A percentile compares a stretch with the other conserved stretches of the same genome.
These are phyloP conservation scores for Chrysogorgia sp. DNA, from an alignment of 92 coral and sea anemone species.

Conservation along the genomic window DNA sequence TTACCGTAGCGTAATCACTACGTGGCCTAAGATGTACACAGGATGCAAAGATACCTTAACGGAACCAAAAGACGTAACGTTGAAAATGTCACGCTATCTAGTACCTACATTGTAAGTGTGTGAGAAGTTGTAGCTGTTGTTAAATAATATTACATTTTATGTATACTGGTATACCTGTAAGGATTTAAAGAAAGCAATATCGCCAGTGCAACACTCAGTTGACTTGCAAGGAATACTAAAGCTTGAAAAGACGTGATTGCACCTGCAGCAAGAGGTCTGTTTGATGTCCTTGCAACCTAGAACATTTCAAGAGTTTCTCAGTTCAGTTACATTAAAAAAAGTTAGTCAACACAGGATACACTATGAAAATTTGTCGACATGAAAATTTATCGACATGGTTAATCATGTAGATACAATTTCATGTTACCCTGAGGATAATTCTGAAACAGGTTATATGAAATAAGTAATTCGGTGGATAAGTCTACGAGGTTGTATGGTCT, in stretches of 20 bases:
- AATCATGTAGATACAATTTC: neutral
- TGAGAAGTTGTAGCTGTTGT: neutral
- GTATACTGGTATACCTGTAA: conserved; percentile 69
- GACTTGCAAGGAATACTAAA: conserved; percentile 85
- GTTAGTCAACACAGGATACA: neutral
- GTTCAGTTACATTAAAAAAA: neutral
- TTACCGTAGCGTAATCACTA: too few relatives aligned
- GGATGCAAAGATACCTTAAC: too few relatives aligned
- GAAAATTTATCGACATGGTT: too few relatives aligned
- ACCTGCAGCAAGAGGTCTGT: conserved; percentile 93
- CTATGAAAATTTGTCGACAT: too few relatives aligned
- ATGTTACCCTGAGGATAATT: too few relatives aligned
- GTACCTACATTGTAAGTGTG: too few relatives aligned
- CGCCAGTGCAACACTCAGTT: conserved; percentile 75
- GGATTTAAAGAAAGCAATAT: conserved; percentile 78
- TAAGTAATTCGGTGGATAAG: too few relatives aligned
- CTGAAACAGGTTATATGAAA: neutral
- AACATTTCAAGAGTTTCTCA: neutral
- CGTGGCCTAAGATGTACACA: too few relatives aligned
- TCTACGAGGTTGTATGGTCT: too few relatives aligned
- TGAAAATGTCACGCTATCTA: too few relatives aligned
- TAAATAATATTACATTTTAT: neutral
- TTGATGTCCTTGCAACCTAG: conserved; percentile 85
- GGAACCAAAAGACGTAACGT: too few relatives aligned
- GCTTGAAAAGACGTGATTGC: conserved; percentile 79